Percentiles rank a stretch among this genome's conserved stretches.
Conservation (phyloP, 2,113 vertebrate genomes). For the Panthera leo region DNA sequence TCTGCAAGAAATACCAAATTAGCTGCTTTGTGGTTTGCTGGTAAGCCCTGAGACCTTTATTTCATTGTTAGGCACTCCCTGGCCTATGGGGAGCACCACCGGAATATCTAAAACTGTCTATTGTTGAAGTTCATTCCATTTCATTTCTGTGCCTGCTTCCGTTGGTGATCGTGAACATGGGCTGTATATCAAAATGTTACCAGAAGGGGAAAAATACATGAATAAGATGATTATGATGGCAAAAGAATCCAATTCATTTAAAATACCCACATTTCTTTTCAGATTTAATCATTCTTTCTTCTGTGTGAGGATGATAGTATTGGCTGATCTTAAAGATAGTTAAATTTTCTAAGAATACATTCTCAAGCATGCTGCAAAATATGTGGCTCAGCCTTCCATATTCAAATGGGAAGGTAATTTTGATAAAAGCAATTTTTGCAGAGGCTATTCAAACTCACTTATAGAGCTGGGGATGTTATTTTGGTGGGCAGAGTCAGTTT, state of each 20-base stretch:
- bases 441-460: neutral
- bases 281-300: slow-evolving; percentile 69
- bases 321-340: slow-evolving; percentile 45
- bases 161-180: slow-evolving; percentile 39
- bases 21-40: slow-evolving; percentile 79
- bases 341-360: slow-evolving; percentile 25
- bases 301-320: neutral
- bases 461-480: neutral
- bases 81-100: slow-evolving; percentile 70
- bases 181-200: slow-evolving; percentile 66
- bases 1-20: slow-evolving; percentile 79
- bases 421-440: slow-evolving; percentile 36
- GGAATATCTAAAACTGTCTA: slow-evolving; percentile 76
- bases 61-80: slow-evolving; percentile 74
- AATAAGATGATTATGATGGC: slow-evolving; percentile 54
- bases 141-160: slow-evolving; percentile 64
- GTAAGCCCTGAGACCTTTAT: slow-evolving; percentile 69
- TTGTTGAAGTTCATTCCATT: slow-evolving; percentile 75
- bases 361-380: slow-evolving; percentile 35
- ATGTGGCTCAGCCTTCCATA: neutral
- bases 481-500: neutral
- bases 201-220: neutral
- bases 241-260: slow-evolving; percentile 67
- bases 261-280: slow-evolving; percentile 25
- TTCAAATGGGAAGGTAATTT: slow-evolving; percentile 24